Conservation (phyloP, 2,113 vertebrate genomes). For the Cygnus atratus region DNA sequence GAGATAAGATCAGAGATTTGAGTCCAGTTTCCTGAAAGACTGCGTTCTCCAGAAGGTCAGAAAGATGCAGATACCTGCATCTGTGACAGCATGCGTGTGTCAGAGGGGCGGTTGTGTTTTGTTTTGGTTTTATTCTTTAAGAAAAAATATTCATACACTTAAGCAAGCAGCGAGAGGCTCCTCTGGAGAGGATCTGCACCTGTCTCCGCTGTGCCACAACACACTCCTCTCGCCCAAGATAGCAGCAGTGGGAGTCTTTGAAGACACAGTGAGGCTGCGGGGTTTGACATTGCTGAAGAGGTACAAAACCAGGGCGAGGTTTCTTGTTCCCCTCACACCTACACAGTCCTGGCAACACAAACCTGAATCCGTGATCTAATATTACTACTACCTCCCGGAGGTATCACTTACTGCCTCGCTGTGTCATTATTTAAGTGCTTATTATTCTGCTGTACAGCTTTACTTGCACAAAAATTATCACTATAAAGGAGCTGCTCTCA, state of each 20-base stretch:
- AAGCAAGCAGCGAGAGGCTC: background rate
- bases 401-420: background rate
- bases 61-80: background rate
- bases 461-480: background rate
- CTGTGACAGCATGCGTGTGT: background rate
- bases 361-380: background rate
- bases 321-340: background rate
- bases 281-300: background rate
- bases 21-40: background rate
- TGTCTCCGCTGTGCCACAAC: too few species aligned
- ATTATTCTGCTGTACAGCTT: background rate
- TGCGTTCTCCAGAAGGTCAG: background rate
- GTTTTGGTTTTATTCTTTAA: background rate
- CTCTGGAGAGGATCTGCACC: background rate
- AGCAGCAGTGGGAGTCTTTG: background rate
- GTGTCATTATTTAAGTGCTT: background rate
- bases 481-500: background rate
- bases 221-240: background rate
- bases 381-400: background rate
- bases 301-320: background rate
- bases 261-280: rapidly evolving
- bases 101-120: background rate
- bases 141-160: background rate
- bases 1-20: background rate
- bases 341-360: background rate